Percentiles rank a stretch among this genome's conserved stretches.
Evolutionary conservation across 2,888 invertebrate species (phyloP).

Genomic region (Cryptocephalus primarius): DNA sequence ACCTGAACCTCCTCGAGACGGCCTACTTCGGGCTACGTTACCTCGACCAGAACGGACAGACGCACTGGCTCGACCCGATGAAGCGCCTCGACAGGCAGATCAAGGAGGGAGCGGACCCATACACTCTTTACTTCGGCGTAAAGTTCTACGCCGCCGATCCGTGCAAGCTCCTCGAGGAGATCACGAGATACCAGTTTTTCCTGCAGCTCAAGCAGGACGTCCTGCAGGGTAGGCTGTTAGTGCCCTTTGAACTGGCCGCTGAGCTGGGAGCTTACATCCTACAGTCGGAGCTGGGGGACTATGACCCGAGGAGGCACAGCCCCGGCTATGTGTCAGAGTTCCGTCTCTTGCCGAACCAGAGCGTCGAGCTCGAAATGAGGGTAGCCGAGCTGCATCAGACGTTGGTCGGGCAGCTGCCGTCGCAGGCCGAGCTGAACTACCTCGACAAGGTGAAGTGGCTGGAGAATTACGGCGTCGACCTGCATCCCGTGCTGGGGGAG

Average conservation of each 20-base stretch:
- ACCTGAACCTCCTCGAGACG: slow-evolving; percentile 88
- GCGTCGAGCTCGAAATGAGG: slow-evolving; percentile 76
- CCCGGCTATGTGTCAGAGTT: slow-evolving; percentile 92
- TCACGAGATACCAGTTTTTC: slow-evolving; percentile 87
- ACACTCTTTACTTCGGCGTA: slow-evolving; percentile 91
- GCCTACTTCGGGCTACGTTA: slow-evolving; percentile 93
- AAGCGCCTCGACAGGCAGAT: slow-evolving; percentile 83
- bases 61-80: slow-evolving; percentile 93
- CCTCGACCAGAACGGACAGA: slow-evolving; percentile 86
- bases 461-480: slow-evolving; percentile 96
- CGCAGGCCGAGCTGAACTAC: slow-evolving; percentile 88
- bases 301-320: slow-evolving; percentile 77
- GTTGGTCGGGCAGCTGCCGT: slow-evolving; percentile 81
- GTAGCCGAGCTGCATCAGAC: slow-evolving; percentile 84
- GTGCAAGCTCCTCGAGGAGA: slow-evolving; percentile 90
- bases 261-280: slow-evolving; percentile 88
- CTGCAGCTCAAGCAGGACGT: slow-evolving; percentile 95
- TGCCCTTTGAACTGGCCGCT: slow-evolving; percentile 81
- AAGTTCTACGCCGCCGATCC: slow-evolving; percentile 97
- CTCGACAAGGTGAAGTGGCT: slow-evolving; percentile 97
- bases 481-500: slow-evolving; percentile 93
- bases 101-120: slow-evolving; percentile 47
- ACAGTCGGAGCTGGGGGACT: slow-evolving; percentile 94
- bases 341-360: slow-evolving; percentile 84
- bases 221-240: slow-evolving; percentile 83